phyloP scores from a whole-genome alignment of 2,888 invertebrate genomes.

The Linnaemya tessellans region DNA sequence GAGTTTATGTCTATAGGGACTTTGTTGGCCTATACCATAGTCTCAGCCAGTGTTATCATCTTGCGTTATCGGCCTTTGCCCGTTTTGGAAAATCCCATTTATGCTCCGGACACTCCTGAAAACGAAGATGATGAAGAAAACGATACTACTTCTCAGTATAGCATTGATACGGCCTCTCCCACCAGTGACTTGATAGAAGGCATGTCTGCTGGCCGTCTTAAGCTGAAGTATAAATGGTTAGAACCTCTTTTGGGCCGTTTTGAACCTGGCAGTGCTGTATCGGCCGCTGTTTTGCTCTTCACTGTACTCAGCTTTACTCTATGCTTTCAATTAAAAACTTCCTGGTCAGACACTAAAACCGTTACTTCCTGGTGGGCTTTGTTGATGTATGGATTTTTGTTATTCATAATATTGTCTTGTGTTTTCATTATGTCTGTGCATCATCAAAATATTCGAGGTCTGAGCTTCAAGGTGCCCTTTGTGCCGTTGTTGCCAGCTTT shows the following conservation, averaged over 20 bases:
- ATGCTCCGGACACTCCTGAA: slow-evolving; percentile 85
- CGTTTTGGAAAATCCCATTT: slow-evolving; percentile 84
- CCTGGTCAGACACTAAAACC: slow-evolving; percentile 84
- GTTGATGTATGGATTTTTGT: slow-evolving; percentile 86
- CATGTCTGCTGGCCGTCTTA: slow-evolving; percentile 88
- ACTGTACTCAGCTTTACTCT: slow-evolving; percentile 88
- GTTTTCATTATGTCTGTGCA: slow-evolving; percentile 90
- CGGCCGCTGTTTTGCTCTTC: slow-evolving; percentile 88
- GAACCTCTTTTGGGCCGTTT: slow-evolving; percentile 89
- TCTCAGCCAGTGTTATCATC: slow-evolving; percentile 94
- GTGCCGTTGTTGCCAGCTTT: slow-evolving; percentile 91
- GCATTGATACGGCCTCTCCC: slow-evolving; percentile 86
- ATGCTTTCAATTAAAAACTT: slow-evolving; percentile 87
- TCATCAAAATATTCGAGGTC: slow-evolving; percentile 88
- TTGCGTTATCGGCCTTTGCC: slow-evolving; percentile 89
- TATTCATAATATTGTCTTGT: slow-evolving; percentile 87
- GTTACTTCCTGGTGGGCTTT: slow-evolving; percentile 87
- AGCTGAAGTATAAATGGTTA: slow-evolving; percentile 89
- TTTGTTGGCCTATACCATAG: slow-evolving; percentile 94
- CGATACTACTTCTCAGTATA: slow-evolving; percentile 86
- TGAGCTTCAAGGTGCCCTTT: slow-evolving; percentile 91
- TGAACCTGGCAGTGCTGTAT: slow-evolving; percentile 90
- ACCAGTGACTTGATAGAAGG: slow-evolving; percentile 85
- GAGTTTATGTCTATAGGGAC: slow-evolving; percentile 98
- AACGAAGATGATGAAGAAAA: slow-evolving; percentile 85